These are phyloP conservation scores for Coturnix japonica DNA, from an alignment of 2,113 vertebrate species.

Conservation along the genomic window DNA sequence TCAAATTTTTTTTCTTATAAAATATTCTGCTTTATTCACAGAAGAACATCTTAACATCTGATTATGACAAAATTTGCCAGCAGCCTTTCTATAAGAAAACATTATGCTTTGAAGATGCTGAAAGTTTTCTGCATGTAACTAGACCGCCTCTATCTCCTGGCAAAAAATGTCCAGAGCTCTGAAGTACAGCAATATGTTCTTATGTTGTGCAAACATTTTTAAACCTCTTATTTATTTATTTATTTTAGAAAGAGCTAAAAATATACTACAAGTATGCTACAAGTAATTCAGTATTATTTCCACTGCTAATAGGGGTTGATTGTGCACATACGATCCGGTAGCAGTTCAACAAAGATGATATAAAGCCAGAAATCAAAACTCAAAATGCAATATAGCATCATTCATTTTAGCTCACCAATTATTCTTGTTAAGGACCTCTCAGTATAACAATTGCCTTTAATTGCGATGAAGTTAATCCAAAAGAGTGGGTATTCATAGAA, in stretches of 20 bases:
- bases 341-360: neutral
- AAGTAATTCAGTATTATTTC: neutral
- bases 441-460: neutral
- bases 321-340: neutral
- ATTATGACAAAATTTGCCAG: conserved; percentile 14
- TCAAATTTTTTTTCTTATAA: neutral
- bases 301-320: neutral
- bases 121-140: conserved; percentile 25
- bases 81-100: neutral
- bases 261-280: neutral
- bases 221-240: rapidly evolving
- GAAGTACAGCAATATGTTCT: neutral
- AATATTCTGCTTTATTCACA: neutral
- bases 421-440: neutral
- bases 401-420: neutral
- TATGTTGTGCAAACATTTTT: neutral
- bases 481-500: neutral
- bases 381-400: neutral
- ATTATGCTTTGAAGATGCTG: neutral
- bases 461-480: neutral
- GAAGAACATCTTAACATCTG: neutral
- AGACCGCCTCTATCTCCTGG: neutral
- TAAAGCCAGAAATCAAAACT: neutral
- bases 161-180: neutral
- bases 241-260: neutral